These are phyloP conservation scores for Drosophila phalerata DNA, from an alignment of 2,888 invertebrate species.

Conservation along the genomic window DNA sequence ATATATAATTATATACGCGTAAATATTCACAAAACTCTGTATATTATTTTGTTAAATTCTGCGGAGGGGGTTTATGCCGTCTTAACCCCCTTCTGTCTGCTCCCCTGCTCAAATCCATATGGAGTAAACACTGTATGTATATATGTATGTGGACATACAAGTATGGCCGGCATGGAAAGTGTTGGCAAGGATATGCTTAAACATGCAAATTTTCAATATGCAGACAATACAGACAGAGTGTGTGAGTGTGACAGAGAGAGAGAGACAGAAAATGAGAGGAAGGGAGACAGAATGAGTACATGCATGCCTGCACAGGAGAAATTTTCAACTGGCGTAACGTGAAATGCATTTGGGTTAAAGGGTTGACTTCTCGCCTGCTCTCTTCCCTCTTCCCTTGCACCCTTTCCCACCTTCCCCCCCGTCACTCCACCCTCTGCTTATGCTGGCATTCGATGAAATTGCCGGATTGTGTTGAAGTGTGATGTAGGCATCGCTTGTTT, in stretches of 20 bases:
- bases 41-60: not conserved
- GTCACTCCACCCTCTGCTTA: not conserved
- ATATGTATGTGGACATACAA: constrained; percentile 24
- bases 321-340: constrained; percentile 63
- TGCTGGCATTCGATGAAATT: constrained; percentile 82
- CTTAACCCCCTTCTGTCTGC: not conserved
- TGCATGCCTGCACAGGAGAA: constrained; percentile 70
- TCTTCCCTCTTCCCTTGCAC: not conserved
- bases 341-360: constrained; percentile 74
- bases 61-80: not conserved
- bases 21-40: too few relatives aligned
- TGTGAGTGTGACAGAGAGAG: constrained; percentile 5
- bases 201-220: constrained; percentile 85
- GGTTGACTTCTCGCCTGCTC: constrained; percentile 34
- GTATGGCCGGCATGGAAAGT: constrained; percentile 67
- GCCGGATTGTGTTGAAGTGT: constrained; percentile 85
- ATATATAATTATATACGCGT: too few relatives aligned
- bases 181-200: constrained; percentile 82
- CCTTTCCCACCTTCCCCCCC: constrained; percentile 10
- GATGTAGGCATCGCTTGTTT: constrained; percentile 84
- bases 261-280: not conserved
- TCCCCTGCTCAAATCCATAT: constrained; percentile 25
- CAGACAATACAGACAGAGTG: constrained; percentile 68
- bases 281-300: constrained; percentile 28
- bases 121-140: constrained; percentile 2